phyloP scores from a whole-genome alignment of 2,888 invertebrate genomes.

The Drosophila vallismaia region DNA sequence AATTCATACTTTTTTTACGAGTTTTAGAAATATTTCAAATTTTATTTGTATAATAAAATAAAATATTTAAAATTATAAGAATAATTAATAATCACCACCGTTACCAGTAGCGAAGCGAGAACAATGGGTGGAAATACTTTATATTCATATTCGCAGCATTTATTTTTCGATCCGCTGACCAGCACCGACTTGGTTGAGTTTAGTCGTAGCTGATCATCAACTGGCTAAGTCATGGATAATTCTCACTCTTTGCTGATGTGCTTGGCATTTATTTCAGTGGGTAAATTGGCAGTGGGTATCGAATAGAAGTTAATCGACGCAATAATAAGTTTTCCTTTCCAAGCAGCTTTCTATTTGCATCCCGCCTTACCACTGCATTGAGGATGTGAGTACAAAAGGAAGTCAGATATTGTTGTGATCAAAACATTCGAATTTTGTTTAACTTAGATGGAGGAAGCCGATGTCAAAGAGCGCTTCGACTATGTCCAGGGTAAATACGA shows the following conservation, averaged over 20 bases:
- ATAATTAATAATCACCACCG: background rate
- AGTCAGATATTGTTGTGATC: no score
- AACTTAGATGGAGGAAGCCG: conserved; percentile 61
- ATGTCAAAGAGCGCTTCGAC: conserved; percentile 61
- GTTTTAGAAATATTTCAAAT: no score
- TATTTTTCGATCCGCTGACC: conserved; percentile 19
- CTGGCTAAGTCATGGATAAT: conserved; percentile 49
- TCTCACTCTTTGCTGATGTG: conserved; percentile 8
- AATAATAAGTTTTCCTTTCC: background rate
- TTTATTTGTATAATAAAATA: background rate
- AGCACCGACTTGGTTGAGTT: conserved; percentile 17
- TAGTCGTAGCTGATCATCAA: conserved; percentile 60
- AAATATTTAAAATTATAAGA: background rate
- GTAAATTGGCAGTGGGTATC: conserved; percentile 43
- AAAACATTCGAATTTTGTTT: no score
- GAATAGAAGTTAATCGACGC: background rate
- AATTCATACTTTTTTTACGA: no score
- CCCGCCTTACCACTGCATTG: conserved; percentile 64
- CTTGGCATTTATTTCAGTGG: conserved; percentile 23
- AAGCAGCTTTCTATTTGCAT: conserved; percentile 59
- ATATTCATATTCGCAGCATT: conserved; percentile 25
- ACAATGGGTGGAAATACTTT: conserved; percentile 40
- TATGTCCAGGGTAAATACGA: conserved; percentile 78
- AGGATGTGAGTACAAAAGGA: conserved; percentile 62
- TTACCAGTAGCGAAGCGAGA: conserved; percentile 25